Evolutionary conservation across 2,888 invertebrate species (phyloP).

Genomic region (Lydus trimaculatus): DNA sequence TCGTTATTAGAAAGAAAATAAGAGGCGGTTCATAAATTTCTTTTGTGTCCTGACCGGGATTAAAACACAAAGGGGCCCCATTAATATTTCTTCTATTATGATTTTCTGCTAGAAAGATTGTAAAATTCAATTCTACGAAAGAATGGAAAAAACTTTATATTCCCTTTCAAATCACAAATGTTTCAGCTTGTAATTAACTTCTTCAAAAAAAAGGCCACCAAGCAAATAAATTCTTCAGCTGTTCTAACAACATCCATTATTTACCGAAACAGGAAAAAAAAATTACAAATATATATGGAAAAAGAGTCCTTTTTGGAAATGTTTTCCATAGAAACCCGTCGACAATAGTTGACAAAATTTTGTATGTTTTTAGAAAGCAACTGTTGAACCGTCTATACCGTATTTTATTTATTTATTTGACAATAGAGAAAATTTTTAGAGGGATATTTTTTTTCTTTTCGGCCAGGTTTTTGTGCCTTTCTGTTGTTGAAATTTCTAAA

Average conservation of each 20-base stretch:
- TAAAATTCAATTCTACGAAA: slow-evolving; percentile 3
- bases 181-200: background rate
- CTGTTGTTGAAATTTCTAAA: slow-evolving; percentile 22
- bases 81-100: background rate
- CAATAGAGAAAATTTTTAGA: slow-evolving; percentile 22
- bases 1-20: background rate
- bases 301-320: background rate
- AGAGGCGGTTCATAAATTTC: slow-evolving; percentile 3
- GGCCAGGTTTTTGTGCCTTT: background rate
- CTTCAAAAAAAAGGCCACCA: background rate
- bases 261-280: background rate
- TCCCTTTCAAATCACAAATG: background rate
- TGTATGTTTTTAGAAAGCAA: background rate
- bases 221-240: background rate
- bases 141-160: background rate
- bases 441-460: slow-evolving; percentile 18
- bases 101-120: background rate
- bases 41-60: background rate
- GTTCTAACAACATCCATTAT: background rate
- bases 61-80: background rate
- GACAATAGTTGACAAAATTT: background rate
- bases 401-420: slow-evolving; percentile 4
- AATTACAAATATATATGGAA: background rate
- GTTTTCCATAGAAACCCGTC: background rate
- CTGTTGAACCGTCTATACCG: background rate